Base-by-base conservation (phyloP, 1,140 invertebrate species). In the Tetramorium simillimum region DNA sequence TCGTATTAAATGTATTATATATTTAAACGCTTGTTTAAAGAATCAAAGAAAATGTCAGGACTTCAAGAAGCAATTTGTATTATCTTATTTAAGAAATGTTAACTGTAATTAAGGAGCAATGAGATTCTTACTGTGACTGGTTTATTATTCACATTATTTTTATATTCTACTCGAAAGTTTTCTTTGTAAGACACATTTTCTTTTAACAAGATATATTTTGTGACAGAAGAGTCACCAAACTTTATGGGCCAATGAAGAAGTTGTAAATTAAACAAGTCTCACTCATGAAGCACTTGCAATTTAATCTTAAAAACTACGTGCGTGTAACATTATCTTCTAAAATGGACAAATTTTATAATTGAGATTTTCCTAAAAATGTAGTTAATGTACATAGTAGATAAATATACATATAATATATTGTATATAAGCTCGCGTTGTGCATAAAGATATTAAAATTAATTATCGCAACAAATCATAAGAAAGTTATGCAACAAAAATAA, bases 221-320 rank as follows among this genome's bases (percentile, higher is more conserved):
- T 53, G 37, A 21, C n/a, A 75, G 24, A 16, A 67, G 56, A 56
- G n/a, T 67, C 51, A 43, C 9, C 16, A 18, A 58, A 85, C 53
- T 89, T 88, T 65, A 49, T 40, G 12, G 10, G 18, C 43, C 18
- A 43, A 77, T 16, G 33, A 82, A 76, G 14, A n/a, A n/a, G 33
- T 87, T 84, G 46, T 28, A 73, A 46, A 21, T 86, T 80, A 87
- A 87, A 87, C 62, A 81, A 33, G 49, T 76, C 84, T 70, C 33
- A 16, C 43, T 80, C 28, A 21, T 77, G 16, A 88, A 65, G 62
- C 46, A 21, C 40, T 33, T 33, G 21, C 24, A 86, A 73, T 84
- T 46, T 84, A 7, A 72, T 14, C n/a, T 18, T 46, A 72, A 81
- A 67, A 81, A 56, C 10, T 51, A 28, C 4, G n/a, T 75, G 40